A percentile compares a stretch with the other conserved stretches of the same genome.
Conservation (phyloP, 1,140 invertebrate genomes). For the Trachelipus rathkii region DNA sequence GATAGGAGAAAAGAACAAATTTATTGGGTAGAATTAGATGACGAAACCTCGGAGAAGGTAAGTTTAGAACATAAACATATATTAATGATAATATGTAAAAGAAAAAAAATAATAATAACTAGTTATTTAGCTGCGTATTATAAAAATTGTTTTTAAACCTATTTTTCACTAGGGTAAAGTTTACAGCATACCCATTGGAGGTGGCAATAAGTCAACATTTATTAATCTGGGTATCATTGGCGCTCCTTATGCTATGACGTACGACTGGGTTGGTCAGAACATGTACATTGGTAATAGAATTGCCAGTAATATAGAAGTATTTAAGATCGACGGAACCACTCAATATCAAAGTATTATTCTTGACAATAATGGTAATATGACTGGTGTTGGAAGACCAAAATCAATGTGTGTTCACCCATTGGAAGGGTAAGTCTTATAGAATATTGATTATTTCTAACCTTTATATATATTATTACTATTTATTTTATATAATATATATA, state of each 20-base stretch:
- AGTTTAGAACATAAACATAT: conserved; percentile 57
- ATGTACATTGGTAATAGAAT: conserved; percentile 87
- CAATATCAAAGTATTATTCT: conserved; percentile 82
- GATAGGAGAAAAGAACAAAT: conserved; percentile 76
- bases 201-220: conserved; percentile 81
- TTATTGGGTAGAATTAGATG: conserved; percentile 70
- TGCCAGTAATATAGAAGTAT: conserved; percentile 87
- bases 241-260: conserved; percentile 82
- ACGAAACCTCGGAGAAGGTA: conserved; percentile 56
- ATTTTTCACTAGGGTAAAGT: conserved; percentile 66
- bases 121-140: not conserved
- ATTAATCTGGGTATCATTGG: conserved; percentile 76
- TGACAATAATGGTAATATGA: conserved; percentile 80
- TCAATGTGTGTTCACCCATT: conserved; percentile 84
- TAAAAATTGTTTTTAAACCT: not conserved
- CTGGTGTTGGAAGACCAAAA: conserved; percentile 80
- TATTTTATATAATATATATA: too few relatives aligned
- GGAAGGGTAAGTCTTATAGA: conserved; percentile 63
- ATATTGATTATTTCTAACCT: too few relatives aligned
- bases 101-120: not conserved
- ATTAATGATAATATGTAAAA: too few relatives aligned
- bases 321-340: conserved; percentile 77
- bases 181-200: conserved; percentile 74
- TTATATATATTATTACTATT: too few relatives aligned
- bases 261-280: conserved; percentile 95